These are phyloP conservation scores for Holothuria leucospilota DNA, from an alignment of 53 echinoderm and acorn worm species.

Conservation along the genomic window DNA sequence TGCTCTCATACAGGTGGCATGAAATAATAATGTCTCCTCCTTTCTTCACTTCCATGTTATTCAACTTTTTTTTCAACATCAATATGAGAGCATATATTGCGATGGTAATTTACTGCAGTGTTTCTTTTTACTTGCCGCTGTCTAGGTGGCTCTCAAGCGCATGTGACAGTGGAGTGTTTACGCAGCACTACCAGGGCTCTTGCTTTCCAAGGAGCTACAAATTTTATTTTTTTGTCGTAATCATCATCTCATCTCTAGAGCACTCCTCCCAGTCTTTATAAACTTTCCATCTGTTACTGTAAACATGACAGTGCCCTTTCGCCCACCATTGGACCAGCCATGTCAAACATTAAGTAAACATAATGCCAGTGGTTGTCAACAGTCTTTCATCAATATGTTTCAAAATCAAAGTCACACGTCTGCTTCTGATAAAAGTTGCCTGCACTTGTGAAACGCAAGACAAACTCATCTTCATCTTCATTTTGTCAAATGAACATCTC, in stretches of 20 bases:
- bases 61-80: too few species aligned
- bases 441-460: slow-evolving; percentile 45
- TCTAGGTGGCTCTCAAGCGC: too few species aligned
- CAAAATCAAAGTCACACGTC: slow-evolving; percentile 39
- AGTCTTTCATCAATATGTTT: slow-evolving; percentile 42
- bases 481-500: slow-evolving; percentile 39
- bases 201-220: slow-evolving; percentile 16
- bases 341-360: slow-evolving; percentile 54
- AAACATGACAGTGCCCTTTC: slow-evolving; percentile 39
- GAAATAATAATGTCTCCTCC: too few species aligned
- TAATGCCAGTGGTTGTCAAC: slow-evolving; percentile 38
- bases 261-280: slow-evolving; percentile 25
- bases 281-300: slow-evolving; percentile 23
- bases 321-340: slow-evolving; percentile 16
- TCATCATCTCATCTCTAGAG: slow-evolving; percentile 20
- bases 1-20: too few species aligned
- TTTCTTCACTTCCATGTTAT: too few species aligned
- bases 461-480: slow-evolving; percentile 34
- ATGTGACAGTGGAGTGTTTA: too few species aligned
- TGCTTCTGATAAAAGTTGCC: slow-evolving; percentile 9
- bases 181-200: too few species aligned
- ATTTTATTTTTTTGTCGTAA: slow-evolving; percentile 26
- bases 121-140: too few species aligned
- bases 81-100: too few species aligned
- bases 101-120: too few species aligned